phyloP scores from a whole-genome alignment of 2,888 invertebrate genomes.

The Parnassius glacialis region DNA sequence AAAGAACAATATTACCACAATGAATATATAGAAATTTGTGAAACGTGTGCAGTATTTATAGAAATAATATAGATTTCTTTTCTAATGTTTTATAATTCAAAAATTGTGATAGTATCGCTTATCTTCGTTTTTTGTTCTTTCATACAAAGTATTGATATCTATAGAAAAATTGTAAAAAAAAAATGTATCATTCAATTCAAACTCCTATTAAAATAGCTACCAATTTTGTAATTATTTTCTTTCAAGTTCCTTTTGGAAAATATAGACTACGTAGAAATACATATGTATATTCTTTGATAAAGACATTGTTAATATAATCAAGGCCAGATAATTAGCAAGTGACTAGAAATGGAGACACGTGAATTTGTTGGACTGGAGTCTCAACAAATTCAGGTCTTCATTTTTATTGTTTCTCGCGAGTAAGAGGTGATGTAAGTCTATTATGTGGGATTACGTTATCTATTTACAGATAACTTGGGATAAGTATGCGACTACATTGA shows the following conservation, averaged over 20 bases:
- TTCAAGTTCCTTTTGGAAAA: neutral
- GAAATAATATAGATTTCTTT: too few species aligned
- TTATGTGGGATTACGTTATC: slow-evolving; percentile 10
- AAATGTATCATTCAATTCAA: too few species aligned
- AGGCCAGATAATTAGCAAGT: slow-evolving; percentile 3
- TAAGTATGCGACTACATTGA: slow-evolving; percentile 8
- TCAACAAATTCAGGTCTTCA: slow-evolving; percentile 5
- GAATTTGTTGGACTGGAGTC: neutral
- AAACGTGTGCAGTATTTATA: too few species aligned
- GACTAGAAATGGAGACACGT: too few species aligned
- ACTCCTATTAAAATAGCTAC: too few species aligned
- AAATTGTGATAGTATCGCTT: too few species aligned
- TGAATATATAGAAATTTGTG: too few species aligned
- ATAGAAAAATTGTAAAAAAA: too few species aligned
- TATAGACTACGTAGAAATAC: neutral
- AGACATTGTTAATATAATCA: slow-evolving; percentile 19
- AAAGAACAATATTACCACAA: too few species aligned
- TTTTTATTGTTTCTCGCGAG: slow-evolving; percentile 10
- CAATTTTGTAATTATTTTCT: neutral
- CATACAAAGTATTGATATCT: too few species aligned
- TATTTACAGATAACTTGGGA: slow-evolving; percentile 12
- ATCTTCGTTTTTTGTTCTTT: too few species aligned
- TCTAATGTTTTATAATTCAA: too few species aligned
- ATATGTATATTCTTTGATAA: neutral
- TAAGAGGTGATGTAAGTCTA: slow-evolving; percentile 14